Conservation (phyloP, 2,888 invertebrate genomes). For the Craniophora ligustri region DNA sequence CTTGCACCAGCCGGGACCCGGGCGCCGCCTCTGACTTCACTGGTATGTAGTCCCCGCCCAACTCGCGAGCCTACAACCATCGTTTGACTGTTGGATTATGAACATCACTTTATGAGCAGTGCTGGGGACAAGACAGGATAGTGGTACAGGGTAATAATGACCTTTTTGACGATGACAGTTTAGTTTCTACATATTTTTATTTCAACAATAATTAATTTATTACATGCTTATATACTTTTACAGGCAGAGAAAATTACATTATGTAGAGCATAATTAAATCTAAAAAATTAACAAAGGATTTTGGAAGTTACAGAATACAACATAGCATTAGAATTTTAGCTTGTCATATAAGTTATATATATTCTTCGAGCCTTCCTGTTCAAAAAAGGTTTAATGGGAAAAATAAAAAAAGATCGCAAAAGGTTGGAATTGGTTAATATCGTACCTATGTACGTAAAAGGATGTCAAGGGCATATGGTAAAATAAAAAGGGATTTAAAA, state of each 20-base stretch:
- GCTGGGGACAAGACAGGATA: slow-evolving; percentile 35
- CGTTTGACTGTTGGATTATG: slow-evolving; percentile 43
- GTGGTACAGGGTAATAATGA: background rate
- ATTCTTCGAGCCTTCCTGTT: too few relatives aligned
- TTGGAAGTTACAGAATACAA: background rate
- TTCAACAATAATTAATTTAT: too few relatives aligned
- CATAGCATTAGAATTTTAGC: slow-evolving; percentile 2
- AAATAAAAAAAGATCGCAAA: too few relatives aligned
- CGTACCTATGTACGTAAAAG: too few relatives aligned
- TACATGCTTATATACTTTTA: background rate
- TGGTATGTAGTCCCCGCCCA: slow-evolving; percentile 87
- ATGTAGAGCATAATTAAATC: background rate
- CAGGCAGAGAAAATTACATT: background rate
- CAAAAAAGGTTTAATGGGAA: too few relatives aligned
- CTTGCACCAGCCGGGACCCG: slow-evolving; percentile 91
- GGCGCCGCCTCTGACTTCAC: slow-evolving; percentile 69
- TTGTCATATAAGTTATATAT: too few relatives aligned
- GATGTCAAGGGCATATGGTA: too few relatives aligned
- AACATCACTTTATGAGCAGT: slow-evolving; percentile 3
- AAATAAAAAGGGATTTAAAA: background rate
- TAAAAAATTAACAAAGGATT: background rate
- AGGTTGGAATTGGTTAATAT: too few relatives aligned
- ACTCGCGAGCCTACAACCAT: slow-evolving; percentile 78
- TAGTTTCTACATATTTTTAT: too few relatives aligned
- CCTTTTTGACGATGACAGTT: too few relatives aligned